Percentiles rank a stretch among this genome's conserved stretches.
These are phyloP conservation scores for Varroa destructor DNA, from an alignment of 1,140 invertebrate genomes.

Conservation along the genomic window DNA sequence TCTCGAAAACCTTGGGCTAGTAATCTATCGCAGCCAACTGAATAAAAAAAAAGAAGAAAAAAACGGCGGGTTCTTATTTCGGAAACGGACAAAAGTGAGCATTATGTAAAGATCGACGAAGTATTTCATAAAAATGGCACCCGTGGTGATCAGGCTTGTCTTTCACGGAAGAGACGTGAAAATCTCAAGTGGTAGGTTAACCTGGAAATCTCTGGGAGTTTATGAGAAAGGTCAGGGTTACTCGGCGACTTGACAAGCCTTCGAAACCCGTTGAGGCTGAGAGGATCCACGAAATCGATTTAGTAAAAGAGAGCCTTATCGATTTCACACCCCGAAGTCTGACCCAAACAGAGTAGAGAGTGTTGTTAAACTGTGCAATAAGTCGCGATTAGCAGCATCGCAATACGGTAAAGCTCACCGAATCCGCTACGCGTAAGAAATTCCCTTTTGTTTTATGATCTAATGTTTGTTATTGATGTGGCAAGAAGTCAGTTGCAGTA, in stretches of 20 bases:
- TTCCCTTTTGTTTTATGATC: too few relatives aligned
- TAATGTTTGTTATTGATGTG: too few relatives aligned
- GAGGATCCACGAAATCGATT: background rate
- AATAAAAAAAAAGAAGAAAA: background rate
- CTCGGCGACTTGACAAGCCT: background rate
- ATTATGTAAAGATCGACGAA: background rate
- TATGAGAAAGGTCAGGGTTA: background rate
- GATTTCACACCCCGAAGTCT: background rate
- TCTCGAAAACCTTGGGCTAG: background rate
- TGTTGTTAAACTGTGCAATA: background rate
- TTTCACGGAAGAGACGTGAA: background rate
- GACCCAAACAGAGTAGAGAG: background rate
- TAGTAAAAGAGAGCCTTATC: background rate
- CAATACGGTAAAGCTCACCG: too few relatives aligned
- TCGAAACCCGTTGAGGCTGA: background rate
- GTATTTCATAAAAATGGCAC: background rate
- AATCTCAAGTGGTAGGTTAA: background rate
- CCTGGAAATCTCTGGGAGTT: background rate
- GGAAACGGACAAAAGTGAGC: background rate
- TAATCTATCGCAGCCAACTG: background rate
- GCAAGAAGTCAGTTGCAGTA: too few relatives aligned
- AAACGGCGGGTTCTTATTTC: background rate
- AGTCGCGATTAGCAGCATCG: too few relatives aligned
- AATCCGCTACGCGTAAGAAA: too few relatives aligned
- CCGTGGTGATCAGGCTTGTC: conserved; percentile 3